These are phyloP conservation scores for Furcifer pardalis DNA, from an alignment of 2,797 vertebrate species.

Conservation along the genomic window DNA sequence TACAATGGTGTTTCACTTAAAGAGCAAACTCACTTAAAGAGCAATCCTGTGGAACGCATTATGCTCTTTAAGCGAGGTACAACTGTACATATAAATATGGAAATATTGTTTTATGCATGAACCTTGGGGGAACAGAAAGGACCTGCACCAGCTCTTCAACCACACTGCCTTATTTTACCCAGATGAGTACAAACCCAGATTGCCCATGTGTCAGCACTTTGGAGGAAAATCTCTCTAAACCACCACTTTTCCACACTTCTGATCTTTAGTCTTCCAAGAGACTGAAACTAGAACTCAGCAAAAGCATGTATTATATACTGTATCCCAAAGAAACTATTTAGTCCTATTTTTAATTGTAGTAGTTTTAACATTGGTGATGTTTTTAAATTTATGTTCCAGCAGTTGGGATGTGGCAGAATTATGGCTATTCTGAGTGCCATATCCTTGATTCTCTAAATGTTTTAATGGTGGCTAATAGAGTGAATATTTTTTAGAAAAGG, in stretches of 20 bases:
- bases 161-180: no score
- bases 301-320: no score
- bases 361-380: not conserved
- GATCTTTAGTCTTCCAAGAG: no score
- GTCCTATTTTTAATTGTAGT: not conserved
- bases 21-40: no score
- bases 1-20: no score
- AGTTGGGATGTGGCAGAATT: not conserved
- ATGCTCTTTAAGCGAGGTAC: not conserved
- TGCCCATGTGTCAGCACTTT: no score
- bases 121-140: slow-evolving; percentile 55
- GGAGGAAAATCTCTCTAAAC: no score
- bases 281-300: no score
- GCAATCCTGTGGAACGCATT: no score
- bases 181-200: no score
- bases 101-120: slow-evolving; percentile 48
- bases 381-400: not conserved
- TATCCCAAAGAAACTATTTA: not conserved
- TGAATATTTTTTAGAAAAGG: not conserved
- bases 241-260: no score
- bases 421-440: not conserved
- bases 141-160: slow-evolving; percentile 47
- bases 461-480: not conserved
- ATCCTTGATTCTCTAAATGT: not conserved
- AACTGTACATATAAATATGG: slow-evolving; percentile 22